Evolutionary conservation across 2,888 invertebrate genomes (phyloP).

Genomic region (Anagyrus pseudococci): DNA sequence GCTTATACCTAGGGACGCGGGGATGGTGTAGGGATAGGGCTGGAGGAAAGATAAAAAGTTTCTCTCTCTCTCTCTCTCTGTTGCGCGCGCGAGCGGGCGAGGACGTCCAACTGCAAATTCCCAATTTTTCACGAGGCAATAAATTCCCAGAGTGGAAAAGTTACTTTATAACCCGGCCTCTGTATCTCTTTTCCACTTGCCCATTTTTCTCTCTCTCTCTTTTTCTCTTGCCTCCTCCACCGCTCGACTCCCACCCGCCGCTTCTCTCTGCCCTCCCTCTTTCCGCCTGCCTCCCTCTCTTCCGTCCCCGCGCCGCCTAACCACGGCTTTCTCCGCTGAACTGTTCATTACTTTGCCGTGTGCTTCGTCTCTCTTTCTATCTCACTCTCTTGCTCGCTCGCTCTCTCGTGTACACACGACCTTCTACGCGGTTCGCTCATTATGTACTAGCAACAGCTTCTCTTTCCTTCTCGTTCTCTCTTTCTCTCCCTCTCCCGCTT

Average conservation of each 20-base stretch:
- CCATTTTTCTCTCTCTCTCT: constrained; percentile 19
- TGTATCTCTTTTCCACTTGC: constrained; percentile 18
- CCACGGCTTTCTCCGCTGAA: constrained; percentile 13
- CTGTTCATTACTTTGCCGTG: constrained; percentile 32
- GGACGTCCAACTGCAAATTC: background rate
- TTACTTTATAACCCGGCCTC: constrained; percentile 29
- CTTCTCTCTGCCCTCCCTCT: constrained; percentile 13
- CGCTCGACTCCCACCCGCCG: constrained; percentile 24
- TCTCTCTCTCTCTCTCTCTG: no score
- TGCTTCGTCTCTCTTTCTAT: constrained; percentile 2
- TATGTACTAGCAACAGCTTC: constrained; percentile 1
- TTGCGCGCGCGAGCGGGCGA: constrained; percentile 8
- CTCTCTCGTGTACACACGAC: constrained; percentile 15
- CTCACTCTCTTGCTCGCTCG: no score
- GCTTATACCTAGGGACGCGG: no score
- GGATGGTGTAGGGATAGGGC: no score
- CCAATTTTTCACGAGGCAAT: constrained; percentile 21
- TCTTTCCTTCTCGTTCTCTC: constrained; percentile 13
- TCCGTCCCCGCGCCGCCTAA: background rate
- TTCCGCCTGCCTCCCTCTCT: no score
- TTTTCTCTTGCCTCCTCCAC: constrained; percentile 14
- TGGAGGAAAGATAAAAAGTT: background rate
- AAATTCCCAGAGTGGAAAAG: constrained; percentile 34
- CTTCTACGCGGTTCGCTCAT: constrained; percentile 23
- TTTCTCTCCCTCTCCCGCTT: background rate